A percentile compares a stretch with the other conserved stretches of the same genome.
phyloP scores from a whole-genome alignment of 1,140 invertebrate species.

The Paraescarpia echinospica region DNA sequence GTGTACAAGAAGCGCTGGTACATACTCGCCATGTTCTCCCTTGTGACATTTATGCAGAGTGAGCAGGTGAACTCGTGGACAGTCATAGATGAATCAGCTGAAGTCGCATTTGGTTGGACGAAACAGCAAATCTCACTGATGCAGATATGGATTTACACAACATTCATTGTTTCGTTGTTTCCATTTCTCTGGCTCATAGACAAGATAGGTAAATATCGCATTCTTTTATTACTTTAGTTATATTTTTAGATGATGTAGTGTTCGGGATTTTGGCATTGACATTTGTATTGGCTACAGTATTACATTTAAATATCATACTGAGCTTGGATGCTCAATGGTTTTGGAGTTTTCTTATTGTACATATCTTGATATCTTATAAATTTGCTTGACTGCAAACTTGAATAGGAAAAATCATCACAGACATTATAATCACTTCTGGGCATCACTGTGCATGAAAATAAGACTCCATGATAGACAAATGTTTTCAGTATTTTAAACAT shows the following conservation, averaged over 20 bases:
- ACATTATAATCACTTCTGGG: background rate
- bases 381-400: background rate
- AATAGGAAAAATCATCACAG: no score
- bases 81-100: conserved; percentile 26
- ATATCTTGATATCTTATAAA: background rate
- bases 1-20: conserved; percentile 29
- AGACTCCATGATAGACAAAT: background rate
- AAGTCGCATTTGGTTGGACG: conserved; percentile 27
- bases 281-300: background rate
- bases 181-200: conserved; percentile 27
- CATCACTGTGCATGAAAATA: background rate
- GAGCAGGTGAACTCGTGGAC: conserved; percentile 24
- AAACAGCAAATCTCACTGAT: conserved; percentile 26
- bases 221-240: background rate
- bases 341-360: background rate
- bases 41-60: conserved; percentile 26
- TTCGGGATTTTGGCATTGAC: background rate
- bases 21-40: conserved; percentile 25
- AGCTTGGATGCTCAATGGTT: background rate
- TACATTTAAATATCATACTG: background rate
- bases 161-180: conserved; percentile 24
- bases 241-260: background rate
- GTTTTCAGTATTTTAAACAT: background rate
- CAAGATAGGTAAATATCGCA: conserved; percentile 20
- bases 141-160: conserved; percentile 26